phyloP scores from a whole-genome alignment of 1,140 invertebrate genomes.

The Drosophila navojoa region DNA sequence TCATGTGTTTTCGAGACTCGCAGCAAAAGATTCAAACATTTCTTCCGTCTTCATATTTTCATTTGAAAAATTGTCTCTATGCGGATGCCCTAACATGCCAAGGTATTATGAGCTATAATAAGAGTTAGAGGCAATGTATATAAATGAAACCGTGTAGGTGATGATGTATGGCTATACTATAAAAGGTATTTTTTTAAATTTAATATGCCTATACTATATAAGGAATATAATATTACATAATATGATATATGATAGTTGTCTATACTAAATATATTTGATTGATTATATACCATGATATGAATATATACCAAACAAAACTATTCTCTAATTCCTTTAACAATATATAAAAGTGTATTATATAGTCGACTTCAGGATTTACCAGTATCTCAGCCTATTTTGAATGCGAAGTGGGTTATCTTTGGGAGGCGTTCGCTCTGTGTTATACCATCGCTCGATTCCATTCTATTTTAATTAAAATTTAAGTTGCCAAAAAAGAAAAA shows the following conservation, averaged over 20 bases:
- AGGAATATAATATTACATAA: too few species aligned
- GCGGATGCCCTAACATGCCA: not conserved
- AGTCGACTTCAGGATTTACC: not conserved
- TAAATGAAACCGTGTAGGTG: too few species aligned
- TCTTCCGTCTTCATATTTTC: constrained; percentile 8
- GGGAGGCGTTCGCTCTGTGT: not conserved
- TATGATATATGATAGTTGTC: too few species aligned
- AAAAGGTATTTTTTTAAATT: too few species aligned
- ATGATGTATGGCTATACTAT: too few species aligned
- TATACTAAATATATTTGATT: too few species aligned
- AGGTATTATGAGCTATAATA: not conserved
- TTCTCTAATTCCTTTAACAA: not conserved
- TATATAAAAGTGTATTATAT: constrained; percentile 6
- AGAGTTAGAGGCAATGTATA: too few species aligned
- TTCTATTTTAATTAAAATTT: constrained; percentile 78
- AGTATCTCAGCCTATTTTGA: not conserved
- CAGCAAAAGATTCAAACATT: constrained; percentile 36
- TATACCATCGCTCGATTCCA: constrained; percentile 36
- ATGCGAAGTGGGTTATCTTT: constrained; percentile 7
- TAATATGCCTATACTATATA: too few species aligned
- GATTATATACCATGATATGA: too few species aligned
- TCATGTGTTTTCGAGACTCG: constrained; percentile 59
- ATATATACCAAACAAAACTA: too few species aligned
- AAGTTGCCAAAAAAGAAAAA: constrained; percentile 59
- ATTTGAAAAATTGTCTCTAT: constrained; percentile 54